Percentiles rank a stretch among this genome's conserved stretches.
Conservation (phyloP, 2,888 invertebrate genomes). For the Erebia ligea region DNA sequence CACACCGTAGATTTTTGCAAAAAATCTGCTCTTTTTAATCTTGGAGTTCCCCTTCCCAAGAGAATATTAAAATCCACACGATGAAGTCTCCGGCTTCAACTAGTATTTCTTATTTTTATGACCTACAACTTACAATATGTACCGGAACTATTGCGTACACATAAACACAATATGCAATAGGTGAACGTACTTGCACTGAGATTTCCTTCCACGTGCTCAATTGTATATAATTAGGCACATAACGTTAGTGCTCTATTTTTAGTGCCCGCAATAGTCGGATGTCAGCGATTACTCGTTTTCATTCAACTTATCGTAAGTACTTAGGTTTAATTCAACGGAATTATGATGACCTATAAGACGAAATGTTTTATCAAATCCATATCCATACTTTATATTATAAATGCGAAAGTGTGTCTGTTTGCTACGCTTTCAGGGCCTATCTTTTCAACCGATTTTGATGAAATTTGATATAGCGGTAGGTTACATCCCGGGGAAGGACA, state of each 20-base stretch:
- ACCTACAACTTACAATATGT: neutral
- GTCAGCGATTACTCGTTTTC: neutral
- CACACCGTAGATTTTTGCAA: too few species aligned
- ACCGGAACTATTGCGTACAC: neutral
- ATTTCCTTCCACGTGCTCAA: conserved; percentile 35
- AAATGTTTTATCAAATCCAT: neutral
- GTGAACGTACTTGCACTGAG: conserved; percentile 30
- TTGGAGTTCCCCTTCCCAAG: too few species aligned
- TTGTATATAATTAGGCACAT: conserved; percentile 23
- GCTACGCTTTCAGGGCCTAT: too few species aligned
- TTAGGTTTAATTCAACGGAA: neutral
- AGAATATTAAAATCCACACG: too few species aligned
- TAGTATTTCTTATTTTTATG: too few species aligned
- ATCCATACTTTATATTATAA: too few species aligned
- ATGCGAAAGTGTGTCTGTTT: too few species aligned
- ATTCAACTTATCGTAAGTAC: neutral
- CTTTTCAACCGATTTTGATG: too few species aligned
- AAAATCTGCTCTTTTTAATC: too few species aligned
- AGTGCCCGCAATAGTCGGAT: conserved; percentile 24
- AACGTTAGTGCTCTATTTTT: conserved; percentile 25
- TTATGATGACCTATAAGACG: neutral
- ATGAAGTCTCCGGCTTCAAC: too few species aligned
- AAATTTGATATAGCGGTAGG: too few species aligned
- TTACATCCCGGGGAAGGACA: too few species aligned
- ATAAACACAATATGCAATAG: conserved; percentile 17